phyloP scores from a whole-genome alignment of 1,140 invertebrate genomes.

The Tigriopus japonicus region DNA sequence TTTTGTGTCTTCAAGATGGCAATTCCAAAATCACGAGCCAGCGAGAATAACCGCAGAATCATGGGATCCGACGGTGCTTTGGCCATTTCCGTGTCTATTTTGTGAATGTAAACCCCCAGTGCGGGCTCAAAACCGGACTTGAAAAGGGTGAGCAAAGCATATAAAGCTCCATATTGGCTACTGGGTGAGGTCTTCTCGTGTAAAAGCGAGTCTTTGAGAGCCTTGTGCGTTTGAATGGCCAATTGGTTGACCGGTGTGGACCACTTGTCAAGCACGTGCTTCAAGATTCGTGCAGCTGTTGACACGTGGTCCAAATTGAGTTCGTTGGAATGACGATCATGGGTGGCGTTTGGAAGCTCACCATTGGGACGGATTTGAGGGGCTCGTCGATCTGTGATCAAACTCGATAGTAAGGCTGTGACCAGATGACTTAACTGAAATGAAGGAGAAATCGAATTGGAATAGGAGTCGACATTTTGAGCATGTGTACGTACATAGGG shows the following conservation, averaged over 20 bases:
- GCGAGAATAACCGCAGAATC: too few species aligned
- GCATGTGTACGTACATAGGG: not conserved
- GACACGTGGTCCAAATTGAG: slow-evolving; percentile 3
- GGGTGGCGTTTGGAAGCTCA: not conserved
- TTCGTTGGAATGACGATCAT: not conserved
- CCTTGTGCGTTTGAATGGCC: not conserved
- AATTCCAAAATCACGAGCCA: too few species aligned
- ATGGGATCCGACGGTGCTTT: too few species aligned
- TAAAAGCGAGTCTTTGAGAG: not conserved
- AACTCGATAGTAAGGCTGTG: slow-evolving; percentile 2
- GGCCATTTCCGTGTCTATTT: too few species aligned
- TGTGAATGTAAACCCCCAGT: too few species aligned
- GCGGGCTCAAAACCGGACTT: too few species aligned
- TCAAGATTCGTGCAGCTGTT: not conserved
- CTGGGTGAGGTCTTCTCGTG: not conserved
- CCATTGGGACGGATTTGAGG: not conserved
- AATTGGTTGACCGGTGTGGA: slow-evolving; percentile 4
- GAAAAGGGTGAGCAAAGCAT: not conserved
- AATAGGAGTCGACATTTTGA: not conserved
- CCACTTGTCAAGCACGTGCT: not conserved
- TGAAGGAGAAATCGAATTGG: not conserved
- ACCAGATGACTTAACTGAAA: slow-evolving; percentile 9
- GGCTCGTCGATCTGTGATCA: slow-evolving; percentile 5
- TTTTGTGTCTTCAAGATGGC: too few species aligned
- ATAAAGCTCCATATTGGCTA: slow-evolving; percentile 6